These are phyloP conservation scores for Actinostola sp. DNA, from an alignment of 92 coral and sea anemone species.

Conservation along the genomic window DNA sequence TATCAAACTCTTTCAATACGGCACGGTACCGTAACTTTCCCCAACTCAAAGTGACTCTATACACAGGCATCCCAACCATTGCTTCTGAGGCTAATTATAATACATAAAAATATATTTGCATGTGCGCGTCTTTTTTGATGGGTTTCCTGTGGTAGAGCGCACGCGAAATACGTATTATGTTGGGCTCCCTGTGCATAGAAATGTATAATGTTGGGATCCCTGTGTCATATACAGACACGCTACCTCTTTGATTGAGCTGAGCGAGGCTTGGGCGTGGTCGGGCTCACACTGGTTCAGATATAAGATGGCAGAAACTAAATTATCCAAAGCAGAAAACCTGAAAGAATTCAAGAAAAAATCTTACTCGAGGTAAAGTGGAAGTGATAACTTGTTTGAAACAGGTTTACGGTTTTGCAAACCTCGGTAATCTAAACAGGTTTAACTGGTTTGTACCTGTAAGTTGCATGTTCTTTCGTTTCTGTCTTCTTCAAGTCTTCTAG, in stretches of 20 bases:
- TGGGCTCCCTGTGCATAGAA: too few relatives aligned
- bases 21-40: too few relatives aligned
- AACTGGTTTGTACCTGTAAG: slow-evolving; percentile 60
- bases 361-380: too few relatives aligned
- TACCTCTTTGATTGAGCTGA: slow-evolving; percentile 81
- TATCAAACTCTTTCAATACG: too few relatives aligned
- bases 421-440: background rate
- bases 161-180: too few relatives aligned
- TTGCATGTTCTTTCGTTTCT: slow-evolving; percentile 22
- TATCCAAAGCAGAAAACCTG: slow-evolving; percentile 79
- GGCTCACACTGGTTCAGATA: slow-evolving; percentile 89
- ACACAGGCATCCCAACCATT: too few relatives aligned
- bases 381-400: background rate
- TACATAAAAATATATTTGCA: too few relatives aligned
- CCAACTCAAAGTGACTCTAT: too few relatives aligned
- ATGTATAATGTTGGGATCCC: background rate
- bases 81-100: too few relatives aligned
- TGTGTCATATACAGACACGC: background rate
- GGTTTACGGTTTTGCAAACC: background rate
- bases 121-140: too few relatives aligned
- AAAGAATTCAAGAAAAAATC: slow-evolving; percentile 2
- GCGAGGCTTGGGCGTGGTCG: slow-evolving; percentile 75
- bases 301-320: slow-evolving; percentile 81
- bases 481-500: slow-evolving; percentile 77
- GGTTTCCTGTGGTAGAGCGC: too few relatives aligned